Percentiles rank a stretch among this genome's conserved stretches.
These are phyloP conservation scores for Tanypteryx hageni DNA, from an alignment of 2,888 invertebrate species.

Conservation along the genomic window DNA sequence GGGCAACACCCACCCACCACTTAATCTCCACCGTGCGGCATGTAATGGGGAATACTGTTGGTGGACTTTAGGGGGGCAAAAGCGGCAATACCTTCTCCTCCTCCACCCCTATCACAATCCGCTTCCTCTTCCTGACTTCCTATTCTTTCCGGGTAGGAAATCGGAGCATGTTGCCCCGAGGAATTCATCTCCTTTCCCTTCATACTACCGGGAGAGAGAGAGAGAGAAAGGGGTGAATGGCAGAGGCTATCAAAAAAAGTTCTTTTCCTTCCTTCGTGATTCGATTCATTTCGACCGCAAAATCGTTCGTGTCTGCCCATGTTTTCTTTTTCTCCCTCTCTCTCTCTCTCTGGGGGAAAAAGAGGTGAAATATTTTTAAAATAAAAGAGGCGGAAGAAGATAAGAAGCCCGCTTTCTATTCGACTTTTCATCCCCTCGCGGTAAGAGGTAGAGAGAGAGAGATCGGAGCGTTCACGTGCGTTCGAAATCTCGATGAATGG, in stretches of 20 bases:
- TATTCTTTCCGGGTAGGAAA: neutral
- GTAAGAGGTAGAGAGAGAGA: neutral
- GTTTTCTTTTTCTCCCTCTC: neutral
- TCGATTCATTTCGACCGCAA: neutral
- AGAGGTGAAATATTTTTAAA: neutral
- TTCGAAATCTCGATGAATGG: constrained; percentile 24
- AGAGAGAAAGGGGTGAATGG: neutral
- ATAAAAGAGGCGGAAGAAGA: neutral
- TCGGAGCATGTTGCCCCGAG: neutral
- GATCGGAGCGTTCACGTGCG: neutral
- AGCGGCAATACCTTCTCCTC: neutral
- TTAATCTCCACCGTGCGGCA: neutral
- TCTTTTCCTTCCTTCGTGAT: neutral
- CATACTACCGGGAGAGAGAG: no score
- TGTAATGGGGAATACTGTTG: neutral
- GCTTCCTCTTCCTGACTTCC: neutral
- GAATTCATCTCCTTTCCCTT: neutral
- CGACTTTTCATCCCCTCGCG: constrained; percentile 6
- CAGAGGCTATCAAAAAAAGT: neutral
- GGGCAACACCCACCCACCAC: constrained; percentile 10
- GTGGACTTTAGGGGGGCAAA: neutral
- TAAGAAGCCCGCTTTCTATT: neutral
- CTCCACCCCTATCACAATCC: neutral
- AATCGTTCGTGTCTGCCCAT: neutral
- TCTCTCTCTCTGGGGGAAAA: neutral